These are phyloP conservation scores for Drosophila melanosoma DNA, from an alignment of 2,888 invertebrate genomes.

Conservation along the genomic window DNA sequence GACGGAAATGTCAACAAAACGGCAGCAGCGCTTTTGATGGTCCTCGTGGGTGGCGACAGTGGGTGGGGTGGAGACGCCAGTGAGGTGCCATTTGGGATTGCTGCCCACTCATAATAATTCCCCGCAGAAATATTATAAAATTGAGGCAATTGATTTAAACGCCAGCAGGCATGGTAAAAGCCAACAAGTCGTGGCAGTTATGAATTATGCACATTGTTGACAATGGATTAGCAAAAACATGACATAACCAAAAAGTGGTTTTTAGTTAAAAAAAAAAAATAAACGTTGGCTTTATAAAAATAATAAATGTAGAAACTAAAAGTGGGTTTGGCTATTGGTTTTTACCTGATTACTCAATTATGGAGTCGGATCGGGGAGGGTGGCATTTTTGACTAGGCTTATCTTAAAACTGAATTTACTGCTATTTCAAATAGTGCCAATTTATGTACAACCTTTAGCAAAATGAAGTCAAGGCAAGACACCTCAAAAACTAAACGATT, in stretches of 20 bases:
- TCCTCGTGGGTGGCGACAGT: background rate
- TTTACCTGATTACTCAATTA: background rate
- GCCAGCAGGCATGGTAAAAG: constrained; percentile 59
- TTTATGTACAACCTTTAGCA: background rate
- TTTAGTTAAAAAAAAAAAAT: background rate
- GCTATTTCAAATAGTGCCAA: background rate
- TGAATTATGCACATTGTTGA: constrained; percentile 10
- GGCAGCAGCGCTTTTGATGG: constrained; percentile 38
- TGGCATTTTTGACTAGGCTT: background rate
- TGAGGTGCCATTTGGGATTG: constrained; percentile 24
- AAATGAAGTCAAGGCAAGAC: background rate
- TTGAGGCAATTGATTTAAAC: constrained; percentile 81
- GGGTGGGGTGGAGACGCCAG: background rate
- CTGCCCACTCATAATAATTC: constrained; percentile 74
- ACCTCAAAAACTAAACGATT: background rate
- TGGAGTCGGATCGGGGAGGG: background rate
- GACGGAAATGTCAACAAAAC: constrained; percentile 79
- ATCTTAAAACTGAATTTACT: background rate
- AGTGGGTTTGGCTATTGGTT: background rate
- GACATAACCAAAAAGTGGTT: background rate
- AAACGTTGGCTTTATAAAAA: background rate
- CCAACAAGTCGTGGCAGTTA: constrained; percentile 21
- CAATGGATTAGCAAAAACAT: background rate
- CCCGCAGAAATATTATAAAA: constrained; percentile 83
- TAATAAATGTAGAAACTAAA: background rate